Evolutionary conservation across 2,888 invertebrate genomes (phyloP).

Genomic region (Plebejus argus): DNA sequence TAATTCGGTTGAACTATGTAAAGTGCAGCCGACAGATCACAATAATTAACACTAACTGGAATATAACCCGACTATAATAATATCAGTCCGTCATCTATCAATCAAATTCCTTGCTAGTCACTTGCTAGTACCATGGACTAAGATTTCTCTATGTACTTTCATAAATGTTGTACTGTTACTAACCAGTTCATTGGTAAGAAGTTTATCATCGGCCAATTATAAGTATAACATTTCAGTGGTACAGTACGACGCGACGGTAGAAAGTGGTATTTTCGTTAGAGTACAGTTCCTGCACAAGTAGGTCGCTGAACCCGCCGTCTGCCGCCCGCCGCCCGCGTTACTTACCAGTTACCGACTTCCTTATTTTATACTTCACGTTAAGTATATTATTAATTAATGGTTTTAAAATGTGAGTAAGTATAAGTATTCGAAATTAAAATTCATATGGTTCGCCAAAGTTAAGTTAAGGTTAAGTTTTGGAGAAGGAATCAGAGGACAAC

Average conservation of each 20-base stretch:
- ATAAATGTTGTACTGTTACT: conserved; percentile 1
- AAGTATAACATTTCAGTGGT: conserved; percentile 52
- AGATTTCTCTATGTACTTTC: no score
- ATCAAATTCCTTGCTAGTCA: not conserved
- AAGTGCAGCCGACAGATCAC: not conserved
- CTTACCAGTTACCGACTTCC: conserved; percentile 52
- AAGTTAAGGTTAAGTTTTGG: no score
- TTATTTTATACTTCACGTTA: conserved; percentile 15
- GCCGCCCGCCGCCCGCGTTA: conserved; percentile 44
- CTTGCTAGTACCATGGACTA: no score
- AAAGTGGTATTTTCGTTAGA: conserved; percentile 71
- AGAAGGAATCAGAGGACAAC: no score
- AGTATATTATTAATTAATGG: not conserved
- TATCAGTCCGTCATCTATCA: no score
- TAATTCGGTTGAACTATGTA: no score
- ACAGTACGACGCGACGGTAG: conserved; percentile 62
- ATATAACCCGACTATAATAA: not conserved
- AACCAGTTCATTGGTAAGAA: not conserved
- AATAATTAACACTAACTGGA: not conserved
- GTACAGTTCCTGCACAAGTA: conserved; percentile 65
- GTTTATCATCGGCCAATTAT: conserved; percentile 1
- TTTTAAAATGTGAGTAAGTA: no score
- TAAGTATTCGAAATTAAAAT: no score
- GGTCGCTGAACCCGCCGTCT: conserved; percentile 58
- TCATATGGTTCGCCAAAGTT: no score